Evolutionary conservation across 1,140 invertebrate species (phyloP), one percentile per base, ranked within the genome.

Genomic region (Drosophila sproati): DNA sequence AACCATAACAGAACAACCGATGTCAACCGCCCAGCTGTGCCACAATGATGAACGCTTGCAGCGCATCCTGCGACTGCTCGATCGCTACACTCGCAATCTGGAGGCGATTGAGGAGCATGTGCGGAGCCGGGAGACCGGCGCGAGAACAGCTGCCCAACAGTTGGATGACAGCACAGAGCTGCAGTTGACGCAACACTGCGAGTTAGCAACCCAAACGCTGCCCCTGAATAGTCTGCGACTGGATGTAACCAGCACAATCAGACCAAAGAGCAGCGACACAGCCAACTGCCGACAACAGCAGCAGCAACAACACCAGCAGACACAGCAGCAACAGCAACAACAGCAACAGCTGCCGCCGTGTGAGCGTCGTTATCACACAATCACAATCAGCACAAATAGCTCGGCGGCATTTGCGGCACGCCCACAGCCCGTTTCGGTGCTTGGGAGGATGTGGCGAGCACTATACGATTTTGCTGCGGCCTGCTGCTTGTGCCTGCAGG

Each of bases 401-500:
- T 7, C 72, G 34, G 0, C 71, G n/a, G 43, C 70, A 2, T 41
- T 66, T 37, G 41, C 7, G 2, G 34, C 41, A 5, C 43, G 35
- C 3, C 47, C 31, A 12, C 64, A 2, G n/a, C 78, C 35, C 5
- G 55, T 20, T 2, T 79, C 48, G 8, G 8, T 71, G 20, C 8
- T 48, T n/a, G 47, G 35, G 2, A 60, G 77, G 3, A 52, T 89
- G 6, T 55, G 64, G 4, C 70, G 54, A 10, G 59, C 72, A 0
- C 12, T 92, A 7, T 43, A 69, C 1, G 87, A 92, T 28, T 91
- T 91, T 54, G 77, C 67, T n/a, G 82, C 69, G 8, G 83, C 91
- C 12, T 52, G 74, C 34, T 92, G 83, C 20, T 41, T 92, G 2
- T 92, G 91, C 29, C 34, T 92, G 48, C 88, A 91, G 56, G 80